Percentiles rank a stretch among this genome's conserved stretches.
Evolutionary conservation across 2,113 vertebrate genomes (phyloP).

Genomic region (Morone chrysops): DNA sequence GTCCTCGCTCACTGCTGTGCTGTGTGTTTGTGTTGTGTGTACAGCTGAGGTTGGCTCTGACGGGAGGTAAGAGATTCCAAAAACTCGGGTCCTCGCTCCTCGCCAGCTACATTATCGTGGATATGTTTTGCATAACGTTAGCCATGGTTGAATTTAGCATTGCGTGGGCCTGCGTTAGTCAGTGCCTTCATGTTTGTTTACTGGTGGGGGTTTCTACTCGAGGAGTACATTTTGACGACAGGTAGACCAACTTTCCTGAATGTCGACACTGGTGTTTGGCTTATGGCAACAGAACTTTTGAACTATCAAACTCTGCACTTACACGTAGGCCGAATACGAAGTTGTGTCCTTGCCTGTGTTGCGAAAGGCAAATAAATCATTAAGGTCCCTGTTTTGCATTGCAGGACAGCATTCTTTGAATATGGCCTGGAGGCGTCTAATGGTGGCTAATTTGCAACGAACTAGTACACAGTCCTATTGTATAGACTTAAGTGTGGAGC

Average conservation of each 20-base stretch:
- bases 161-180: slow-evolving; percentile 9
- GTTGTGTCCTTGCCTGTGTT: neutral
- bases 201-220: neutral
- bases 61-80: slow-evolving; percentile 60
- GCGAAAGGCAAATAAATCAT: neutral
- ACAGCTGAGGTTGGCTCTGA: slow-evolving; percentile 3
- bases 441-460: neutral
- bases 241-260: neutral
- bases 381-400: neutral
- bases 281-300: neutral
- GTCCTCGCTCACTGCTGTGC: neutral
- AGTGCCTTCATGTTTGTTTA: neutral
- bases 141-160: neutral
- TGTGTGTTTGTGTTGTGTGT: slow-evolving; percentile 32
- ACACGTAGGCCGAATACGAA: neutral
- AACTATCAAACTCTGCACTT: neutral
- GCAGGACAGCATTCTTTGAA: neutral
- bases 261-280: slow-evolving; percentile 16
- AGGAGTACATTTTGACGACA: neutral
- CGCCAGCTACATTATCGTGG: neutral
- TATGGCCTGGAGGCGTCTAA: neutral
- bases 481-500: too few relatives aligned
- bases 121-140: neutral
- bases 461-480: neutral
- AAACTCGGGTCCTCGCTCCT: neutral